Base-by-base conservation (phyloP, 2,113 vertebrate genomes). In the Leptocoma aspasia region DNA sequence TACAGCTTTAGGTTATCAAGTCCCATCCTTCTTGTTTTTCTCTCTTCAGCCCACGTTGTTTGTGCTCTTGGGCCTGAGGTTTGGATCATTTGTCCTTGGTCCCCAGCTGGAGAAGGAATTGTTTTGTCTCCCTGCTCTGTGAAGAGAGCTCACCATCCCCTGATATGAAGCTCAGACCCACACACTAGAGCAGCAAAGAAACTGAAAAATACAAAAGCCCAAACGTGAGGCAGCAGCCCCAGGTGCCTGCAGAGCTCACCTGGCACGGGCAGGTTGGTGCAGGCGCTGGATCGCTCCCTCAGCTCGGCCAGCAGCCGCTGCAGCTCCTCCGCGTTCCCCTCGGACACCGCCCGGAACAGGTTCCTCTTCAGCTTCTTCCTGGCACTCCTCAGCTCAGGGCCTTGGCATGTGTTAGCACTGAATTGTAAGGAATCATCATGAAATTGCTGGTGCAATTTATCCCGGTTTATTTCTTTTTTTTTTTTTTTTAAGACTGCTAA, bases 331-430 rank as follows among this genome's bases (percentile, higher is more conserved):
- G 61, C 28, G 0, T 95, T 97, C 22, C 98, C 98, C 91, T 98
- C 98, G 0, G 98, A 98, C 11, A 98, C 98, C 0, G 98, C 98
- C 3, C 92, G 7, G 30, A 98, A 98, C 41, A 98, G 73, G 47
- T 96, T 90, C 16, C 91, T 98, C 92, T 98, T 98, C 86, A 98
- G 30, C 69, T 96, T 95, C 91, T 97, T 98, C 88, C 96, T 94
- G 14, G 84, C 95, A 17, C 64, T 71, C 9, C 57, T 98, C 90
- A 94, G 97, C 49, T 97, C 96, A 6, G 78, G 88, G 47, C 97
- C 97, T 79, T 97, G 98, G 39, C 88, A 83, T 24, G 96, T 82
- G 53, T 96, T 95, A 45, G 95, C 96, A 30, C 98, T 98, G 80
- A 76, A 56, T 50, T 35, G 54, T 24, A 39, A 90, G 86, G 83